Evolutionary conservation across 2,113 vertebrate genomes (phyloP).

Genomic region (Rutilus rutilus): DNA sequence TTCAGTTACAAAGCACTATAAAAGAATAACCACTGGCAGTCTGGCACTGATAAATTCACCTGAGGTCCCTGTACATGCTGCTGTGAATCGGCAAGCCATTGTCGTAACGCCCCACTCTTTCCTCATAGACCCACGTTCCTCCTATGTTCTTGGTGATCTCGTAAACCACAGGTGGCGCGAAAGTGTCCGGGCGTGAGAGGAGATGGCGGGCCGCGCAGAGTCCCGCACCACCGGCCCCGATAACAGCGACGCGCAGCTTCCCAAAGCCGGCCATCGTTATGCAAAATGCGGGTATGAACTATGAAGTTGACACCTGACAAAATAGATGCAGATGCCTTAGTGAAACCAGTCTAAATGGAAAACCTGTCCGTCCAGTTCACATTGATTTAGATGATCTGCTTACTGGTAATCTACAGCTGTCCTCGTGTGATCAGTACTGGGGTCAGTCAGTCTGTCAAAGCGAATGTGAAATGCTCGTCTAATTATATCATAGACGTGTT

Average conservation of each 20-base stretch:
- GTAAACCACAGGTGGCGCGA: conserved; percentile 75
- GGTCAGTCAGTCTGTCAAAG: neutral
- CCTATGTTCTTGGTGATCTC: conserved; percentile 72
- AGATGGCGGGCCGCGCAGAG: conserved; percentile 79
- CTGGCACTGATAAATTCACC: conserved; percentile 51
- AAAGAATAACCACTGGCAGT: neutral
- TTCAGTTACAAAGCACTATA: neutral
- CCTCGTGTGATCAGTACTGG: neutral
- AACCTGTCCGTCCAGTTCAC: neutral
- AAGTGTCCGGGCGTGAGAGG: conserved; percentile 66
- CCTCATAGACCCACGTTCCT: conserved; percentile 82
- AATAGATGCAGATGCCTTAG: conserved; percentile 6
- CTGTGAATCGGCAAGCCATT: conserved; percentile 67
- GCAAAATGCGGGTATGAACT: neutral
- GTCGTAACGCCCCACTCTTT: conserved; percentile 57
- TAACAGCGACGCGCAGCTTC: conserved; percentile 70
- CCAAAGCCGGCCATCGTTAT: conserved; percentile 51
- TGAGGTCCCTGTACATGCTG: conserved; percentile 85
- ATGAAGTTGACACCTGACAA: neutral
- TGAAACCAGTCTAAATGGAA: neutral
- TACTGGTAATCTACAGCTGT: neutral
- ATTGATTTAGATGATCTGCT: neutral
- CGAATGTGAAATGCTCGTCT: neutral
- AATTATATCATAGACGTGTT: neutral
- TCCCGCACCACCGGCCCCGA: conserved; percentile 77